Percentiles rank a stretch among this genome's conserved stretches.
Conservation (phyloP, 2,888 invertebrate species). For the Lobophora halterata region DNA sequence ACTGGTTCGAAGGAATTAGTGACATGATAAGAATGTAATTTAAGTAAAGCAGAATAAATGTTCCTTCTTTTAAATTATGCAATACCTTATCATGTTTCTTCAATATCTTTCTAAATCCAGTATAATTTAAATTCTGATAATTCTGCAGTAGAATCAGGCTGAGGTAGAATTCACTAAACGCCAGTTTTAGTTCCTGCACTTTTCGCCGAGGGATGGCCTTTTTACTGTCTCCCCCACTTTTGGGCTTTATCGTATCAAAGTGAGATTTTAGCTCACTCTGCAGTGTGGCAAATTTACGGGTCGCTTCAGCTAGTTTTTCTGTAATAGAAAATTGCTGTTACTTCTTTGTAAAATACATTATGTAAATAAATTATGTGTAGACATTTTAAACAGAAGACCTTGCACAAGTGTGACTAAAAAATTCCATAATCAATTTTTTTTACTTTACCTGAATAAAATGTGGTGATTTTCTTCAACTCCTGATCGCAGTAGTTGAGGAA, state of each 20-base stretch:
- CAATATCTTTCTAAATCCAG: constrained; percentile 98
- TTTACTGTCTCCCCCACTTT: constrained; percentile 63
- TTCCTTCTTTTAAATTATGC: too few relatives aligned
- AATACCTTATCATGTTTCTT: constrained; percentile 99
- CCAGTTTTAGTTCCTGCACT: constrained; percentile 95
- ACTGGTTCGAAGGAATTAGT: too few relatives aligned
- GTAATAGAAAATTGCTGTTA: constrained; percentile 42
- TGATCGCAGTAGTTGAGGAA: constrained; percentile 97
- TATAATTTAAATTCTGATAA: constrained; percentile 98
- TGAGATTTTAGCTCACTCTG: constrained; percentile 90
- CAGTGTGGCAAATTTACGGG: constrained; percentile 94
- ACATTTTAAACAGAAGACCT: too few relatives aligned
- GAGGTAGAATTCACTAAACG: constrained; percentile 99
- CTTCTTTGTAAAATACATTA: too few relatives aligned
- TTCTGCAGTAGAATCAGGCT: constrained; percentile 98
- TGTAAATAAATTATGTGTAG: too few relatives aligned
- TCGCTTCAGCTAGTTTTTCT: constrained; percentile 99
- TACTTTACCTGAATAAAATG: constrained; percentile 92
- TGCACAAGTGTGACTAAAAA: too few relatives aligned
- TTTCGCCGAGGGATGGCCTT: constrained; percentile 87
- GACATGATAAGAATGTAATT: too few relatives aligned
- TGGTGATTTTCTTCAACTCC: constrained; percentile 97
- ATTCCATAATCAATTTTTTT: too few relatives aligned
- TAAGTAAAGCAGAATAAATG: too few relatives aligned
- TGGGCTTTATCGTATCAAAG: constrained; percentile 78